Conservation (phyloP, 2,888 invertebrate species). For the Asteroscopus sphinx region DNA sequence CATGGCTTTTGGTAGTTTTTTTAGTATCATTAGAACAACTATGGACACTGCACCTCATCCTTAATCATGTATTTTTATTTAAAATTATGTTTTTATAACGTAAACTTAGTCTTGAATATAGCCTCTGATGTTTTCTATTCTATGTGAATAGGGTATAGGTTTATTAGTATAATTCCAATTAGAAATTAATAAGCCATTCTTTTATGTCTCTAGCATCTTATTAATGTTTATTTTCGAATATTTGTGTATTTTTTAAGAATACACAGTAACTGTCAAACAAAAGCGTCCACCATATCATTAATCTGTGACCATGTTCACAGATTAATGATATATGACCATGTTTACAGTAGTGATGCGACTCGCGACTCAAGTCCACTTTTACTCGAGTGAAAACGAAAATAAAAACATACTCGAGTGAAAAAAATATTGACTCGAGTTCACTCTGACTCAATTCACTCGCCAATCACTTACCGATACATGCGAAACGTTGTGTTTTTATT, state of each 20-base stretch:
- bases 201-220: not conserved
- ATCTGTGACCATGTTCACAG: too few species aligned
- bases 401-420: too few species aligned
- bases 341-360: too few species aligned
- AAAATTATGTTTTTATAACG: conserved; percentile 16
- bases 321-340: too few species aligned
- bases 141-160: conserved; percentile 1
- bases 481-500: too few species aligned
- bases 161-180: conserved; percentile 1
- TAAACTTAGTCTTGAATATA: conserved; percentile 30
- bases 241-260: conserved; percentile 17
- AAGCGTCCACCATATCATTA: conserved; percentile 47
- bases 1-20: conserved; percentile 71
- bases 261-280: conserved; percentile 39
- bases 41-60: conserved; percentile 78
- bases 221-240: not conserved
- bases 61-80: conserved; percentile 44
- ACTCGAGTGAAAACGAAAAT: too few species aligned
- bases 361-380: too few species aligned
- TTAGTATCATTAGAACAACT: conserved; percentile 76
- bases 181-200: not conserved
- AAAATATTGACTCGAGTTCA: too few species aligned
- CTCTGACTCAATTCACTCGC: too few species aligned
- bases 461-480: too few species aligned
- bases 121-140: not conserved